These are phyloP conservation scores for Megalurothrips usitatus DNA, from an alignment of 2,888 invertebrate species.

Conservation along the genomic window DNA sequence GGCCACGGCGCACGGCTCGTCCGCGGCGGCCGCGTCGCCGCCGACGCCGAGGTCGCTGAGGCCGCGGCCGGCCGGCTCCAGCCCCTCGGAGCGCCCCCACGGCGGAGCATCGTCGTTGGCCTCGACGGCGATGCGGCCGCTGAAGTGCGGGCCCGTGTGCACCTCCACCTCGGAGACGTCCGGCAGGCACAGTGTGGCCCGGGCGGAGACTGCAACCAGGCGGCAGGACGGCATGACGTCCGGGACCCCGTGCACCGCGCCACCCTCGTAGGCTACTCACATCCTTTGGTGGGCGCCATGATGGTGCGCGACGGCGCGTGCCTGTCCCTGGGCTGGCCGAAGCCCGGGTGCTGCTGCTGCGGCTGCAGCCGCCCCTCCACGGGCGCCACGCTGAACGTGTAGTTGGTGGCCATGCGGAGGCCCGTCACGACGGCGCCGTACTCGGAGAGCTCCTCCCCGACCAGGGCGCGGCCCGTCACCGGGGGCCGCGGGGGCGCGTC, in stretches of 20 bases:
- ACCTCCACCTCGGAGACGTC: constrained; percentile 79
- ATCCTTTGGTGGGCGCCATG: constrained; percentile 76
- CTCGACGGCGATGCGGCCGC: constrained; percentile 71
- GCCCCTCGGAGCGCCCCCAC: neutral
- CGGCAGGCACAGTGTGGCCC: constrained; percentile 72
- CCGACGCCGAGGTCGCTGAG: neutral
- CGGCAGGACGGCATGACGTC: neutral
- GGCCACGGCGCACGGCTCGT: constrained; percentile 65
- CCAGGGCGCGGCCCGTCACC: constrained; percentile 40
- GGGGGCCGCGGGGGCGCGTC: constrained; percentile 30
- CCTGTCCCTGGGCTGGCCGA: constrained; percentile 46
- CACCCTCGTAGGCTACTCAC: constrained; percentile 53
- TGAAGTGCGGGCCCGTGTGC: constrained; percentile 75
- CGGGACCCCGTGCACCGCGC: neutral
- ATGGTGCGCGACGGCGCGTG: constrained; percentile 59
- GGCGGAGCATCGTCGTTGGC: constrained; percentile 44
- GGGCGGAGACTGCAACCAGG: constrained; percentile 64
- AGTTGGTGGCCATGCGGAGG: constrained; percentile 75
- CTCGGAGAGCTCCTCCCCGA: constrained; percentile 44
- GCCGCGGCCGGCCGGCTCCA: neutral
- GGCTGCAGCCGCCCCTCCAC: constrained; percentile 43
- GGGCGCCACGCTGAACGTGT: constrained; percentile 70
- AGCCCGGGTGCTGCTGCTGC: neutral
- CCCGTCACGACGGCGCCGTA: constrained; percentile 63
- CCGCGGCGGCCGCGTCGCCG: constrained; percentile 34